Evolutionary conservation across 1,140 invertebrate species (phyloP).

Genomic region (Eupeodes corollae): DNA sequence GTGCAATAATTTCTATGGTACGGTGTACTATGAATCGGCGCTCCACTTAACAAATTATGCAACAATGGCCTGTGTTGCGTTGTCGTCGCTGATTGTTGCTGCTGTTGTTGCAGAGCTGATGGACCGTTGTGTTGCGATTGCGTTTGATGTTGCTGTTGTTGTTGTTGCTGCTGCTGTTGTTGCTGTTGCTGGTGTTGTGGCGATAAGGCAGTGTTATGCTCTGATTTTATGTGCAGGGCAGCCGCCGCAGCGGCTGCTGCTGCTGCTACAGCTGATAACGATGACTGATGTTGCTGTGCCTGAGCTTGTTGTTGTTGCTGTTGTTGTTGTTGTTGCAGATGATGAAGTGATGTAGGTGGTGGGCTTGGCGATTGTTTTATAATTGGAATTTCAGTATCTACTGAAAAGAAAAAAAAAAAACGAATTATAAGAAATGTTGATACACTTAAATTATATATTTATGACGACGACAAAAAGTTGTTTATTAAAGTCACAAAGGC

Average conservation of each 20-base stretch:
- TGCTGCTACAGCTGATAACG: conserved; percentile 15
- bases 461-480: not conserved
- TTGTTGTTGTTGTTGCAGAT: conserved; percentile 22
- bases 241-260: conserved; percentile 14
- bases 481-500: not conserved
- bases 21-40: conserved; percentile 30
- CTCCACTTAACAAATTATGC: conserved; percentile 35
- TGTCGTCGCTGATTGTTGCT: conserved; percentile 10
- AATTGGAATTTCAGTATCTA: conserved; percentile 39
- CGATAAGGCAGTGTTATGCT: conserved; percentile 20
- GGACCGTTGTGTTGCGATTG: conserved; percentile 9
- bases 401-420: conserved; percentile 4
- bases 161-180: conserved; percentile 24
- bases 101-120: conserved; percentile 16
- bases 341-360: conserved; percentile 21
- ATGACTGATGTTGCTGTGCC: conserved; percentile 22
- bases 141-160: conserved; percentile 13
- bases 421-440: not conserved
- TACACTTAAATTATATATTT: no score
- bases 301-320: conserved; percentile 23
- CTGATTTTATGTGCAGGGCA: conserved; percentile 31
- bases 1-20: conserved; percentile 37
- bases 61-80: conserved; percentile 31
- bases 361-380: conserved; percentile 38
- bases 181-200: conserved; percentile 23